Evolutionary conservation across 2,797 vertebrate genomes (phyloP), one percentile per base, ranked within the genome.

Genomic region (Syngnathus rostellatus): DNA sequence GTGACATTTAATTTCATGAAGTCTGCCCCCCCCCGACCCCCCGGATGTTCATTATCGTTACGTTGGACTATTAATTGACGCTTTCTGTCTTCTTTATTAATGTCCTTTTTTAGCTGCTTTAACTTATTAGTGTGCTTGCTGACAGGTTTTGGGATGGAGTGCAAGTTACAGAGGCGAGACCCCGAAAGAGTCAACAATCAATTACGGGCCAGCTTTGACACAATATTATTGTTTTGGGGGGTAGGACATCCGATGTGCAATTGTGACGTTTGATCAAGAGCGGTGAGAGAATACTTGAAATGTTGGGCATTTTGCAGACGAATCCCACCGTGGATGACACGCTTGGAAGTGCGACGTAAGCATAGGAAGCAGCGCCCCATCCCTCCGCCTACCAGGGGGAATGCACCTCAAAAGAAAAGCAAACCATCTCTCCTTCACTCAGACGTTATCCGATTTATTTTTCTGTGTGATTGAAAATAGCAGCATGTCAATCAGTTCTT

Each of bases 61-160:
- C 72, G 80, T 81, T 80, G 72, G 70, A 86, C 50, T 77, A 57
- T 57, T 79, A 80, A 73, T 76, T 79, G 12, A 63, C 74, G 73
- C 83, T 79, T 78, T 85, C 31, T 77, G 65, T 72, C 65, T 84
- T 86, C 45, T 71, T 68, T 84, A 81, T 84, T 76, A 78, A 83
- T 83, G 79, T 82, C 81, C 8, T 73, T 85, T 85, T 84, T 88
- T 85, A 87, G 79, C 77, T 80, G 73, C 72, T 84, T 83, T 89
- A 89, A 89, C 84, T 88, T 88, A 89, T 90, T 88, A 84, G 85
- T 83, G 77, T 14, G 75, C 83, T 82, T 76, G 85, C 79, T 84
- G 79, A 76, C 74, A 71, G 73, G 81, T 75, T 70, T 71, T 74
- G 72, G 67, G 77, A 79, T 67, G 82, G 81, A 87, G 77, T 84